Evolutionary conservation across 2,113 vertebrate genomes (phyloP).

Genomic region (Dasyornis broadbenti): DNA sequence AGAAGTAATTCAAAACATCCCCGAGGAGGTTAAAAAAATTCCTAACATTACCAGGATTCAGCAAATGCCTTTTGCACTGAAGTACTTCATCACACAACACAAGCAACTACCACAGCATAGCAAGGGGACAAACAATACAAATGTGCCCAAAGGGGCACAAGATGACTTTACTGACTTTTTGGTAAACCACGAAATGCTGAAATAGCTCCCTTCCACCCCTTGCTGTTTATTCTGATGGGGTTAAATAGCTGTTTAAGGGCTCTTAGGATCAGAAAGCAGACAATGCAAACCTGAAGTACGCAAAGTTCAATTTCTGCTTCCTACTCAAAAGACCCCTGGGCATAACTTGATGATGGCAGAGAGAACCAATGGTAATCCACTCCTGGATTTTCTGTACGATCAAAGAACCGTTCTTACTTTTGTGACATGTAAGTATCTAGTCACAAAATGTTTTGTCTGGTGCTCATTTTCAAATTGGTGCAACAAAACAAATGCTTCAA

Average conservation of each 20-base stretch:
- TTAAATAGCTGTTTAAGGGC: background rate
- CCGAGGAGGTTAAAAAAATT: background rate
- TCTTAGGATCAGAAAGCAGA: background rate
- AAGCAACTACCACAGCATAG: background rate
- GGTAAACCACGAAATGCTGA: background rate
- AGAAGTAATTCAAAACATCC: background rate
- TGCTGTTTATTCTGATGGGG: background rate
- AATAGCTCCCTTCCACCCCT: background rate
- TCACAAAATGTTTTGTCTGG: background rate
- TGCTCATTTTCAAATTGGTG: background rate
- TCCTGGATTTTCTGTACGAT: background rate
- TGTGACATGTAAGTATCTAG: background rate
- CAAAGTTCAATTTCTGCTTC: background rate
- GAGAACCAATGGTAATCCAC: background rate
- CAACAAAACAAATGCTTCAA: fast-evolving
- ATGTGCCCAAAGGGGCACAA: background rate
- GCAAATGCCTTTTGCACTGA: background rate
- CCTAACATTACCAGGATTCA: background rate
- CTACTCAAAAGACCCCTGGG: background rate
- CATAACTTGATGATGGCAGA: background rate
- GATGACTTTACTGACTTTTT: background rate
- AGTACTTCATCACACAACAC: background rate
- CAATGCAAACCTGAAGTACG: background rate
- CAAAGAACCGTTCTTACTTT: background rate
- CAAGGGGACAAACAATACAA: background rate